Conservation (phyloP, 2,888 invertebrate species). For the Latrodectus elegans region DNA sequence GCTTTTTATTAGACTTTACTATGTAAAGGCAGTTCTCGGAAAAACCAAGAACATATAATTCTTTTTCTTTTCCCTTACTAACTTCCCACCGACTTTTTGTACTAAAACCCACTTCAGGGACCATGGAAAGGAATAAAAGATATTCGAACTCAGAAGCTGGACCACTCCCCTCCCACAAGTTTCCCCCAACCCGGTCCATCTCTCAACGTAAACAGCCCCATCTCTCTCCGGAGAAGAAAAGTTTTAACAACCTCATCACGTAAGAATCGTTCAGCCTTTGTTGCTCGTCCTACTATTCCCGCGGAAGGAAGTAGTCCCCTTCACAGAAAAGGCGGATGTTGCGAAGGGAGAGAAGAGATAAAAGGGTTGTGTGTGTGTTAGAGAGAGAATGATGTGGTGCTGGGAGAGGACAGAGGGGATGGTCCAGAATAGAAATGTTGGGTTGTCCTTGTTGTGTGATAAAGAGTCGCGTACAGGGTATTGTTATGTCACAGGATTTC, state of each 20-base stretch:
- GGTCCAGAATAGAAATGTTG: background rate
- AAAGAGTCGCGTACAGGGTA: background rate
- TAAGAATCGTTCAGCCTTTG: slow-evolving; percentile 5
- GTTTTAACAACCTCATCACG: slow-evolving; percentile 5
- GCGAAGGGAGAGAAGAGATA: background rate
- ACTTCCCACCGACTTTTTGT: no score
- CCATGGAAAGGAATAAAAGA: background rate
- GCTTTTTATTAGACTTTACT: no score
- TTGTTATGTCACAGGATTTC: background rate
- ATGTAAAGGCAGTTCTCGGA: no score
- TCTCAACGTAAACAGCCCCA: background rate
- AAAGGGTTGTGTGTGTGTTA: background rate
- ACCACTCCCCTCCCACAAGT: background rate
- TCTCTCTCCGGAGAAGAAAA: background rate
- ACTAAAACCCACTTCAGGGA: no score
- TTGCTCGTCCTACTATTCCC: background rate
- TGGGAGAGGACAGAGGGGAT: background rate
- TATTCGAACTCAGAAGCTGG: background rate
- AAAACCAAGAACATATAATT: no score
- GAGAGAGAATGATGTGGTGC: background rate
- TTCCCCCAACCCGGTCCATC: background rate
- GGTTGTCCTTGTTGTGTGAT: background rate
- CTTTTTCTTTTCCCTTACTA: no score
- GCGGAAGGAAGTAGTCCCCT: slow-evolving; percentile 2
- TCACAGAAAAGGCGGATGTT: slow-evolving; percentile 2